Evolutionary conservation across 2,113 vertebrate genomes (phyloP), one percentile per base, ranked within the genome.

Genomic region (Origma solitaria): DNA sequence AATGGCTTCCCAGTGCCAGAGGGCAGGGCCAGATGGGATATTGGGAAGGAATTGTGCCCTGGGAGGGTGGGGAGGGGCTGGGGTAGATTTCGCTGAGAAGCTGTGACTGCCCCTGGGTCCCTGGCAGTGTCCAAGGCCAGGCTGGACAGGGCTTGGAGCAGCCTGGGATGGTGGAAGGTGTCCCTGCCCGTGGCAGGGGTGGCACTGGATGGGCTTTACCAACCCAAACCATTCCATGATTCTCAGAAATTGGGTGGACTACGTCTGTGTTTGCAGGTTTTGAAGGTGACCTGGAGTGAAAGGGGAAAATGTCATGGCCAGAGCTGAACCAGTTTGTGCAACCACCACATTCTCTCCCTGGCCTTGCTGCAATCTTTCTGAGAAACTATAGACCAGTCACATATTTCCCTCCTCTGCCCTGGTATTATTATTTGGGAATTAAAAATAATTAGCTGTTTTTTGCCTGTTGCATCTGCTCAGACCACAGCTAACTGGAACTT

Each of bases 381-480:
- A 62, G 90, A 86, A 90, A 66, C 75, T 71, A 1, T 8, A 73
- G 87, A 40, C 45, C 40, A 37, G 51, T 47, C 60, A 45, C 60
- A 17, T 92, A 78, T 12, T 92, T 81, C 33, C 53, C n/a, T 88
- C 19, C 53, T 65, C 57, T 93, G 85, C 82, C 75, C 51, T 35
- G 57, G 31, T 84, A 56, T 60, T 65, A 50, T 70, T 95, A 33
- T 83, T 91, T 68, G 60, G n/a, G 66, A 88, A n/a, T 81, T 78
- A 56, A 82, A 86, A 93, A 83, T 93, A 88, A 95, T 94, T 82
- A 94, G 84, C 87, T 87, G 13, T 8, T 92, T 92, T 93, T 65
- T 93, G 82, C 75, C 77, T 65, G 45, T 86, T 75, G 49, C 64
- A 83, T 95, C 93, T 94, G 83, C 82, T 96, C 77, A 75, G 86